Evolutionary conservation across 2,113 vertebrate species (phyloP).

Genomic region (Melanostigma gelatinosum): DNA sequence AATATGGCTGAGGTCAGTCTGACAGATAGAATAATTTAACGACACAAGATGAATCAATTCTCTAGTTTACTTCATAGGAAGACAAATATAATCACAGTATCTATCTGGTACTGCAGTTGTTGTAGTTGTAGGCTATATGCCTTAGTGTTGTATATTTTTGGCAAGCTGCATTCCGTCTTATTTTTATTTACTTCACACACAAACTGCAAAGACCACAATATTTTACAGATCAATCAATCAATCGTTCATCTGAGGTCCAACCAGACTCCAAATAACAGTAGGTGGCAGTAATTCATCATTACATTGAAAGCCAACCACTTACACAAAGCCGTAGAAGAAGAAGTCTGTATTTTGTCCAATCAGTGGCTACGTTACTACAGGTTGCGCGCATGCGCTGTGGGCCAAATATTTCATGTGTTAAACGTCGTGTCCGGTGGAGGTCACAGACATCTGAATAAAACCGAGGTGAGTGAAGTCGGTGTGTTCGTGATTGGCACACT

Average conservation of each 20-base stretch:
- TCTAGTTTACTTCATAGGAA: not conserved
- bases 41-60: not conserved
- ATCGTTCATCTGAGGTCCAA: not conserved
- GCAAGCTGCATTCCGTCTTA: not conserved
- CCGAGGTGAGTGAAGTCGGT: conserved; percentile 64
- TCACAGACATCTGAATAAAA: conserved; percentile 69
- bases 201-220: not conserved
- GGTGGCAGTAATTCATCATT: conserved; percentile 1
- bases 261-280: not conserved
- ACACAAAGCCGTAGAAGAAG: conserved; percentile 35
- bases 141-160: not conserved
- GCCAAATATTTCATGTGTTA: conserved; percentile 59
- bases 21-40: not conserved
- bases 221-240: not conserved
- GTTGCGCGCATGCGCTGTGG: conserved; percentile 68
- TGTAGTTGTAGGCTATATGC: not conserved
- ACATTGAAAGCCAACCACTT: rapidly evolving
- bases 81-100: not conserved
- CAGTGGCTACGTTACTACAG: conserved; percentile 38
- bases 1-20: not conserved
- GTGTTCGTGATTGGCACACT: not conserved
- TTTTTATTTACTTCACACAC: not conserved
- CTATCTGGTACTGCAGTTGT: not conserved
- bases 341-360: conserved; percentile 60
- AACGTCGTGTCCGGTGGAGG: conserved; percentile 79